Conservation (phyloP, 2,888 invertebrate species). For the Empis livida region DNA sequence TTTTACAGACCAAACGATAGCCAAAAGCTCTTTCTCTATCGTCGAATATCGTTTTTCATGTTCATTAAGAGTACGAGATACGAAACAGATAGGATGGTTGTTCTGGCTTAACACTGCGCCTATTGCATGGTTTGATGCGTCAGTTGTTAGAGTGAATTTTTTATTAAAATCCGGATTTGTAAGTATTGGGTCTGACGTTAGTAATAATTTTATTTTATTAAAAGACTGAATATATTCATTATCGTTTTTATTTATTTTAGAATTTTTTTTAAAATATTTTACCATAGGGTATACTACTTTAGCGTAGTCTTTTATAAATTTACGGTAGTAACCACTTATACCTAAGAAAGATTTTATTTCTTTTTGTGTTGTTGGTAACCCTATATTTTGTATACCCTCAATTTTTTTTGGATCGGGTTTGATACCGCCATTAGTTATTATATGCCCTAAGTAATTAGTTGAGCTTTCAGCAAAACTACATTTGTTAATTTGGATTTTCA, state of each 20-base stretch:
- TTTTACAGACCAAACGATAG: conserved; percentile 4
- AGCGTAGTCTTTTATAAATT: conserved; percentile 4
- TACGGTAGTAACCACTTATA: conserved; percentile 7
- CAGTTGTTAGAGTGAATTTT: conserved; percentile 2
- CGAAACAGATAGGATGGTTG: conserved; percentile 2
- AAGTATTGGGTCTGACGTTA: too few relatives aligned
- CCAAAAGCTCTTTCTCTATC: conserved; percentile 7
- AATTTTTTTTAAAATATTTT: too few relatives aligned
- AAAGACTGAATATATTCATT: too few relatives aligned
- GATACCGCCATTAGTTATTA: conserved; percentile 8
- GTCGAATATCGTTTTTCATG: conserved; percentile 6
- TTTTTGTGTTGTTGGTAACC: conserved; percentile 8
- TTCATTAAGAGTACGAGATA: conserved; percentile 5
- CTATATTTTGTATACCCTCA: background rate
- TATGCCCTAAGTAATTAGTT: conserved; percentile 10
- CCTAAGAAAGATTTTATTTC: conserved; percentile 12
- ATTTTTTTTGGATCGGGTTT: conserved; percentile 10
- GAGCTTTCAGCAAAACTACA: conserved; percentile 7
- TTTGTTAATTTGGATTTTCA: conserved; percentile 11
- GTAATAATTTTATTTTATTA: too few relatives aligned
- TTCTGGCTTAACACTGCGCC: conserved; percentile 5
- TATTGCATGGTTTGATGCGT: conserved; percentile 1
- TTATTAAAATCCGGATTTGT: conserved; percentile 2
- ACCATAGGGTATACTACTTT: too few relatives aligned
- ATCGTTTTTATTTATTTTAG: too few relatives aligned